Percentiles rank a stretch among this genome's conserved stretches.
Conservation (phyloP, 1,140 invertebrate species). For the Euwallacea similis region DNA sequence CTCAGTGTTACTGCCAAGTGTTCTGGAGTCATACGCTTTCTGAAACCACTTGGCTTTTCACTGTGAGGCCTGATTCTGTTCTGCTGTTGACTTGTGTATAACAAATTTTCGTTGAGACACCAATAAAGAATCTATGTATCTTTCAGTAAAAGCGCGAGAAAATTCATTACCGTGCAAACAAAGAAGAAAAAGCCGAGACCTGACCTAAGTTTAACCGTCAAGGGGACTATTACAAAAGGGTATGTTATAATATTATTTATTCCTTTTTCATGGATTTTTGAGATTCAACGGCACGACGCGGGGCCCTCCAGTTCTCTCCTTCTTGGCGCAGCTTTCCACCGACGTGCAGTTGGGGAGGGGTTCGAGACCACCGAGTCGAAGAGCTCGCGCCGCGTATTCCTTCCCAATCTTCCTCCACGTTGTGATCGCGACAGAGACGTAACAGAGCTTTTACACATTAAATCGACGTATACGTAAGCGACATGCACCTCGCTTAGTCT, state of each 20-base stretch:
- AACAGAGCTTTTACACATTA: conserved; percentile 15
- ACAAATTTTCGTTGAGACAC: too few relatives aligned
- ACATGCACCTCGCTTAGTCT: conserved; percentile 22
- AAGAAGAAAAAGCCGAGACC: conserved; percentile 10
- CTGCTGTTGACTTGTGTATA: too few relatives aligned
- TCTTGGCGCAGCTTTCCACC: conserved; percentile 49
- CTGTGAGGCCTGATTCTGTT: too few relatives aligned
- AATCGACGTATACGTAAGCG: conserved; percentile 3
- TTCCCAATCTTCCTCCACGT: conserved; percentile 36
- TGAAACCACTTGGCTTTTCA: too few relatives aligned
- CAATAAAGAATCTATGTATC: too few relatives aligned
- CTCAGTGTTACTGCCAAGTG: too few relatives aligned
- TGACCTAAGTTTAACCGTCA: conserved; percentile 16
- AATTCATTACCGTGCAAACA: not conserved
- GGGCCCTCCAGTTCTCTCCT: conserved; percentile 44
- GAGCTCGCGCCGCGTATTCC: conserved; percentile 36
- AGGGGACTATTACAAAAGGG: conserved; percentile 23
- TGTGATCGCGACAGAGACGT: conserved; percentile 30
- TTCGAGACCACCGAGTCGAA: conserved; percentile 29
- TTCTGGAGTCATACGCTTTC: too few relatives aligned
- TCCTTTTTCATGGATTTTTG: conserved; percentile 56
- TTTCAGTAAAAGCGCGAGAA: too few relatives aligned
- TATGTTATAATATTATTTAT: conserved; percentile 50
- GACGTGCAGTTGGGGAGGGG: conserved; percentile 41
- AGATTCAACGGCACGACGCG: conserved; percentile 54